Evolutionary conservation across 2,888 invertebrate species (phyloP).

Genomic region (Blera fallax): DNA sequence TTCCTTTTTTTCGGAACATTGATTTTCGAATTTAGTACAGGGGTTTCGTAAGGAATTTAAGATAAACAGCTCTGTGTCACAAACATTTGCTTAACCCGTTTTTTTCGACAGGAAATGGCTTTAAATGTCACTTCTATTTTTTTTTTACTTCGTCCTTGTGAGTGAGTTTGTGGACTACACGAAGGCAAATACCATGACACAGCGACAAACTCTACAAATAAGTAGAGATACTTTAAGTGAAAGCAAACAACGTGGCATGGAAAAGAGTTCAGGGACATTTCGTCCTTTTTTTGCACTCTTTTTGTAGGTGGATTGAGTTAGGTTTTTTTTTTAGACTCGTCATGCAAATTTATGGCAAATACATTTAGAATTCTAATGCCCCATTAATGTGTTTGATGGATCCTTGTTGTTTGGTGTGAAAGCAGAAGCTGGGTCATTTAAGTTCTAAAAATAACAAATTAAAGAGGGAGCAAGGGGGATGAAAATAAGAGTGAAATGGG

Average conservation of each 20-base stretch:
- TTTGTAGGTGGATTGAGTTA: neutral
- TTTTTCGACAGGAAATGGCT: neutral
- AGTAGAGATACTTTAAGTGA: constrained; percentile 34
- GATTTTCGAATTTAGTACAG: constrained; percentile 20
- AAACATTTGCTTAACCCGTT: constrained; percentile 28
- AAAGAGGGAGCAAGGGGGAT: too few relatives aligned
- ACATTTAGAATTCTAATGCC: constrained; percentile 48
- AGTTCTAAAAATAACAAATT: too few relatives aligned
- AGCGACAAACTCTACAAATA: constrained; percentile 17
- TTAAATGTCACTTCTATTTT: neutral
- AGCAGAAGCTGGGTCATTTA: constrained; percentile 15
- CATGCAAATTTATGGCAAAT: constrained; percentile 34
- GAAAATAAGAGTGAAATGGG: too few relatives aligned
- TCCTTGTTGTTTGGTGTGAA: neutral
- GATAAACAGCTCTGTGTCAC: constrained; percentile 7
- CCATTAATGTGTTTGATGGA: constrained; percentile 18
- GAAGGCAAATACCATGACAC: constrained; percentile 23
- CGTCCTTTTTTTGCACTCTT: neutral
- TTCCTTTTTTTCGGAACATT: constrained; percentile 43
- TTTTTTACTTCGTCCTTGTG: constrained; percentile 2
- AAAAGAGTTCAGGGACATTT: constrained; percentile 24
- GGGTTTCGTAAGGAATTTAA: neutral
- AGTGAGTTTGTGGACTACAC: neutral
- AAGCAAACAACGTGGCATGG: neutral
- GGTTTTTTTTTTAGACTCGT: neutral